These are phyloP conservation scores for Ostrea edulis DNA, from an alignment of 1,140 invertebrate species.

Conservation along the genomic window DNA sequence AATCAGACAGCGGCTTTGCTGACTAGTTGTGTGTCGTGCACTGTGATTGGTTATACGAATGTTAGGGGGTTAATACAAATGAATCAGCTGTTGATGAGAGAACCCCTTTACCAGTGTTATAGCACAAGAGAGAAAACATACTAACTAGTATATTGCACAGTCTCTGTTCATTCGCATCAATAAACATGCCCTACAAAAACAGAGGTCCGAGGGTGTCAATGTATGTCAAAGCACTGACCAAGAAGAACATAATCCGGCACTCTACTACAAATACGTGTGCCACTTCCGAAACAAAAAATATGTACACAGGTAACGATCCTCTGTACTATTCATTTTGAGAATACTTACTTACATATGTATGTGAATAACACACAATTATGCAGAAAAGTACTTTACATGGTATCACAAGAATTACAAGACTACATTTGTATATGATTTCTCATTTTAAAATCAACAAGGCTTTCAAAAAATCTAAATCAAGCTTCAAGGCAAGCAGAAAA, in stretches of 20 bases:
- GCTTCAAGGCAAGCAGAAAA: slow-evolving; percentile 19
- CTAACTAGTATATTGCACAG: slow-evolving; percentile 27
- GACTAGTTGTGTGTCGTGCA: neutral
- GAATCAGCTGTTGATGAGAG: slow-evolving; percentile 16
- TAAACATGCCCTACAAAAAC: slow-evolving; percentile 34
- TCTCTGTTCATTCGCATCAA: slow-evolving; percentile 16
- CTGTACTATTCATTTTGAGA: too few relatives aligned
- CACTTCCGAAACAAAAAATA: too few relatives aligned
- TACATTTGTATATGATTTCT: neutral
- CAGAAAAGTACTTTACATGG: too few relatives aligned
- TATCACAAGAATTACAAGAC: neutral
- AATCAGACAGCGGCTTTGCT: neutral
- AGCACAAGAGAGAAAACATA: slow-evolving; percentile 24
- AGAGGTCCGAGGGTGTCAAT: neutral
- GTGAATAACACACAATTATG: too few relatives aligned
- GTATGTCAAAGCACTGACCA: too few relatives aligned
- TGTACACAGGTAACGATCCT: too few relatives aligned
- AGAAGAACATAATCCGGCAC: too few relatives aligned
- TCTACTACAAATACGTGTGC: too few relatives aligned
- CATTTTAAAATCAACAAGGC: neutral
- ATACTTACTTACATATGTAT: too few relatives aligned
- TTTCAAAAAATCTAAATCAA: neutral
- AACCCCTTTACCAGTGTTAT: slow-evolving; percentile 22
- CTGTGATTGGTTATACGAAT: slow-evolving; percentile 18
- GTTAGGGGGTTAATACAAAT: slow-evolving; percentile 10